These are phyloP conservation scores for Ophion obscuratus DNA, from an alignment of 2,888 invertebrate species.

Conservation along the genomic window DNA sequence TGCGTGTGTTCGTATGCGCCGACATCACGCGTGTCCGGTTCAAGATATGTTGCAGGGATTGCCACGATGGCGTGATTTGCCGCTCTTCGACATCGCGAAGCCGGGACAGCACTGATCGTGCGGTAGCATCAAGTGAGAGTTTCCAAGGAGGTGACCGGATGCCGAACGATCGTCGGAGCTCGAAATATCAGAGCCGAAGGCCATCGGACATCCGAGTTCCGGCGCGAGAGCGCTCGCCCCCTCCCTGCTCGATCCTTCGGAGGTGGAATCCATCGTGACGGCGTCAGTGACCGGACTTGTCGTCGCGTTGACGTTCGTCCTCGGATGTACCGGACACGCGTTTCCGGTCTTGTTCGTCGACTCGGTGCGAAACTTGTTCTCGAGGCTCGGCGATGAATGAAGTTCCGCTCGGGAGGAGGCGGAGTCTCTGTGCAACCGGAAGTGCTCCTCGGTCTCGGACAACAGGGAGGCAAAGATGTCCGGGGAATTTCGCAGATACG, in stretches of 20 bases:
- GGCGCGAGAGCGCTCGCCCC: conserved; percentile 46
- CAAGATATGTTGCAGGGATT: conserved; percentile 84
- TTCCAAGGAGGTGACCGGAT: conserved; percentile 70
- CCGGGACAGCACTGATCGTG: conserved; percentile 85
- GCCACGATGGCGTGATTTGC: conserved; percentile 83
- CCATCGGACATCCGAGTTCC: conserved; percentile 36
- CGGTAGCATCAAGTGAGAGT: conserved; percentile 75
- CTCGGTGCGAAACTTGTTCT: conserved; percentile 33
- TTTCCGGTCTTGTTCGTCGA: background rate
- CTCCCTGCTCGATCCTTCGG: conserved; percentile 67
- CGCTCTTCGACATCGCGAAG: conserved; percentile 82
- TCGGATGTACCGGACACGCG: background rate
- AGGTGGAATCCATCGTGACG: conserved; percentile 60
- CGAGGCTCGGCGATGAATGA: conserved; percentile 3
- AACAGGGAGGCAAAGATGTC: conserved; percentile 87
- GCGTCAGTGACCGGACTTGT: background rate
- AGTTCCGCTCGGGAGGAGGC: conserved; percentile 74
- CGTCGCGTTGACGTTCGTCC: background rate
- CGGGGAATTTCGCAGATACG: conserved; percentile 84
- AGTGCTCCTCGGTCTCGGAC: conserved; percentile 86
- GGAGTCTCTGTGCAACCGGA: conserved; percentile 85
- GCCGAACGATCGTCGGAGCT: conserved; percentile 39
- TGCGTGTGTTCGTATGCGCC: background rate
- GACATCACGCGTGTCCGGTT: conserved; percentile 30
- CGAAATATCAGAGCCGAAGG: conserved; percentile 40